These are phyloP conservation scores for Schizotus pectinicornis DNA, from an alignment of 2,888 invertebrate genomes.

Conservation along the genomic window DNA sequence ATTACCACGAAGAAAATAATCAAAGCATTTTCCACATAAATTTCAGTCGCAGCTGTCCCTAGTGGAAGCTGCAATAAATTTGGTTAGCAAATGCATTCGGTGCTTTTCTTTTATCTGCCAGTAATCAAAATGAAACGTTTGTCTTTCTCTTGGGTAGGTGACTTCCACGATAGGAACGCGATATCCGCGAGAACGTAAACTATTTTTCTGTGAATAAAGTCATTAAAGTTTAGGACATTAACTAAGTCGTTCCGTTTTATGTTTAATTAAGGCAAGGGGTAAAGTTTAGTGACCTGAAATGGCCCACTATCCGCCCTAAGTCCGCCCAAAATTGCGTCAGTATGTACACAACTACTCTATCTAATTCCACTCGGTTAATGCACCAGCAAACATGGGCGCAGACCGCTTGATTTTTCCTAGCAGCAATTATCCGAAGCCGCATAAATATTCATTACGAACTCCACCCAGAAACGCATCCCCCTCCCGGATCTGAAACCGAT, in stretches of 20 bases:
- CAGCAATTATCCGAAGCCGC: slow-evolving; percentile 1
- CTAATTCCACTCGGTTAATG: slow-evolving; percentile 24
- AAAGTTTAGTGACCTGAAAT: slow-evolving; percentile 33
- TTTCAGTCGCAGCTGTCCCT: too few species aligned
- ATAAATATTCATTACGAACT: slow-evolving; percentile 19
- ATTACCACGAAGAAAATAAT: too few species aligned
- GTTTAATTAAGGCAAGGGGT: slow-evolving; percentile 30
- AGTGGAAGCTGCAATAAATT: too few species aligned
- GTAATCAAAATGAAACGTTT: too few species aligned
- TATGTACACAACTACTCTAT: slow-evolving; percentile 29
- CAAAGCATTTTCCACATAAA: too few species aligned
- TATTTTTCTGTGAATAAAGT: slow-evolving; percentile 17
- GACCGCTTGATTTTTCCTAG: slow-evolving; percentile 13
- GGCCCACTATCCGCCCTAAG: slow-evolving; percentile 23
- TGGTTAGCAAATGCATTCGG: too few species aligned
- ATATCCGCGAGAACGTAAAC: neutral
- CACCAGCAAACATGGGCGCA: slow-evolving; percentile 21
- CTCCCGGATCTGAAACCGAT: neutral
- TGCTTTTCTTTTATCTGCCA: too few species aligned
- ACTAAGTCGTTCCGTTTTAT: slow-evolving; percentile 29
- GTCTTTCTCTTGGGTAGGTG: neutral
- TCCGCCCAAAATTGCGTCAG: slow-evolving; percentile 22
- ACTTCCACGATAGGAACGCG: neutral
- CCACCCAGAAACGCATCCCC: neutral
- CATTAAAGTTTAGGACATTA: slow-evolving; percentile 23